Evolutionary conservation across 2,888 invertebrate genomes (phyloP).

Genomic region (Ophion ventricosus): DNA sequence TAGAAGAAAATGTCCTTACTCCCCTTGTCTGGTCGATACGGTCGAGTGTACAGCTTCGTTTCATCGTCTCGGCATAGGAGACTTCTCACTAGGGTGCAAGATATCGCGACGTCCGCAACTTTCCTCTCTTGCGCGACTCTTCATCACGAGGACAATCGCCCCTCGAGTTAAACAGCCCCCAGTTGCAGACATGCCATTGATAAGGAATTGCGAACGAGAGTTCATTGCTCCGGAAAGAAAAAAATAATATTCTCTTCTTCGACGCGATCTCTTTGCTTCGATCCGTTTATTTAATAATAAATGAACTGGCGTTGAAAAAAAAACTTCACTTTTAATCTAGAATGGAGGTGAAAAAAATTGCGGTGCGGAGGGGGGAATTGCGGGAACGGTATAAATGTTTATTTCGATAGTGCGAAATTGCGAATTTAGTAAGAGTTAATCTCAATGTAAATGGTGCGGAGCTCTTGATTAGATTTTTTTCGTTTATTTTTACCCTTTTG

Average conservation of each 20-base stretch:
- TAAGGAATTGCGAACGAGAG: conserved; percentile 3
- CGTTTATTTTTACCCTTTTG: conserved; percentile 27
- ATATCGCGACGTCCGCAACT: conserved; percentile 47
- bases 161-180: conserved; percentile 7
- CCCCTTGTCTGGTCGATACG: conserved; percentile 40
- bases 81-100: conserved; percentile 37
- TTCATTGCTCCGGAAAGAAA: neutral
- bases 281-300: neutral
- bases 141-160: conserved; percentile 16
- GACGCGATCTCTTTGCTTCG: conserved; percentile 2
- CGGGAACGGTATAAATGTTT: neutral
- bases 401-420: conserved; percentile 13
- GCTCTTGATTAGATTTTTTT: conserved; percentile 26
- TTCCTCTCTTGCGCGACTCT: conserved; percentile 16
- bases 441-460: conserved; percentile 6
- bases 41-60: conserved; percentile 41
- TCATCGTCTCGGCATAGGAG: conserved; percentile 31
- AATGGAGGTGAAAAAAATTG: neutral
- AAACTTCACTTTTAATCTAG: neutral
- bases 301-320: neutral
- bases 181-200: conserved; percentile 17
- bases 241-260: neutral
- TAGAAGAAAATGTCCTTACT: conserved; percentile 5
- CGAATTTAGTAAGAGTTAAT: conserved; percentile 12
- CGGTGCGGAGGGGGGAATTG: too few species aligned